Evolutionary conservation across 2,888 invertebrate genomes (phyloP).

Genomic region (Litoditis marina): DNA sequence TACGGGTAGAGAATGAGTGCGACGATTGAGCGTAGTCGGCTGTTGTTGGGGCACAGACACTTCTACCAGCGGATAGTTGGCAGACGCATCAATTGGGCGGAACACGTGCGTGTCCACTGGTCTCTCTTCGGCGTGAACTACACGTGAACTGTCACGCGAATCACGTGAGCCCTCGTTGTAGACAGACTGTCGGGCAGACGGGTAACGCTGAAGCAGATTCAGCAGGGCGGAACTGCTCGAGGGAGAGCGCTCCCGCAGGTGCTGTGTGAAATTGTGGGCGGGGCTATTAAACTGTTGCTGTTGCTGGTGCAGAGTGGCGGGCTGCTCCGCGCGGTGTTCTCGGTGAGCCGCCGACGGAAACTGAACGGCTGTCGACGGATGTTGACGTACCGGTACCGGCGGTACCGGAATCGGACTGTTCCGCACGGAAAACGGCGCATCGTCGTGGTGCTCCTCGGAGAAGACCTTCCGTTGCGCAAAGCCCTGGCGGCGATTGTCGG

Average conservation of each 20-base stretch:
- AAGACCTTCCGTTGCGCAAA: too few relatives aligned
- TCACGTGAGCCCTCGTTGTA: constrained; percentile 19
- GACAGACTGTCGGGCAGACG: constrained; percentile 38
- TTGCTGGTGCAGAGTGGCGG: background rate
- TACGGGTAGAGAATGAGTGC: constrained; percentile 1
- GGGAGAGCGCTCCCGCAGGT: constrained; percentile 44
- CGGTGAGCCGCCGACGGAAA: background rate
- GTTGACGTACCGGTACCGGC: background rate
- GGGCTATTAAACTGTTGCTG: constrained; percentile 17
- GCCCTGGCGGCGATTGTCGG: background rate
- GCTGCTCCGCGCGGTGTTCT: background rate
- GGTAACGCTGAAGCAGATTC: constrained; percentile 43
- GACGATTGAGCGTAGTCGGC: constrained; percentile 9
- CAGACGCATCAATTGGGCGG: constrained; percentile 12
- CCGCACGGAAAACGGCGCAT: constrained; percentile 10
- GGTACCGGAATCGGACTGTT: background rate
- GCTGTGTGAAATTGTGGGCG: constrained; percentile 32
- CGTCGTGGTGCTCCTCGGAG: constrained; percentile 10
- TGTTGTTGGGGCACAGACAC: constrained; percentile 24
- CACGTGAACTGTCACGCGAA: background rate
- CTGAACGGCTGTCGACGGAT: background rate
- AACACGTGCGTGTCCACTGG: constrained; percentile 10
- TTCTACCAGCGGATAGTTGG: constrained; percentile 30
- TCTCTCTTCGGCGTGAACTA: constrained; percentile 1
- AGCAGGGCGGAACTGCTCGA: constrained; percentile 45